Evolutionary conservation across 2,888 invertebrate genomes (phyloP).

Genomic region (Byasa hedistus): DNA sequence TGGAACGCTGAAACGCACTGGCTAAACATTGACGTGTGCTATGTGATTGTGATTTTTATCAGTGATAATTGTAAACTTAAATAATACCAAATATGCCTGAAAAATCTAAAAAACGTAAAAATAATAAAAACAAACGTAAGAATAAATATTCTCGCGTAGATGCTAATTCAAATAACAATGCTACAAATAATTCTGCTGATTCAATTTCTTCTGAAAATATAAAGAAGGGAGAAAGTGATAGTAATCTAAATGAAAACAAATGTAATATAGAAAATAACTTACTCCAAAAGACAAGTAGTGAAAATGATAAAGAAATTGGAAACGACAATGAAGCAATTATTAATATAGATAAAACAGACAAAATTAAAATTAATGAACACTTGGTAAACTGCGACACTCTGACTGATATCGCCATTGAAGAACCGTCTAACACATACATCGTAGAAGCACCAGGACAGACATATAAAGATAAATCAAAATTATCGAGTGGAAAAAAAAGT

Average conservation of each 20-base stretch:
- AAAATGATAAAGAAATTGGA: background rate
- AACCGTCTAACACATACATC: constrained; percentile 45
- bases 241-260: constrained; percentile 14
- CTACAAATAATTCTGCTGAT: constrained; percentile 44
- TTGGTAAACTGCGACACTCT: background rate
- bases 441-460: constrained; percentile 71
- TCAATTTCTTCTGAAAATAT: constrained; percentile 27
- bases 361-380: background rate
- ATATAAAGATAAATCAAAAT: constrained; percentile 53
- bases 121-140: constrained; percentile 73
- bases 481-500: constrained; percentile 60
- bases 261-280: constrained; percentile 23
- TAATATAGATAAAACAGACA: background rate
- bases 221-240: constrained; percentile 28
- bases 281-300: background rate
- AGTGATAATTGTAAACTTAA: constrained; percentile 65
- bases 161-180: constrained; percentile 46
- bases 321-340: background rate
- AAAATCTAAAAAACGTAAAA: constrained; percentile 67
- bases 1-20: constrained; percentile 50
- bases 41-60: constrained; percentile 59
- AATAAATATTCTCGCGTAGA: constrained; percentile 60
- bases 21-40: constrained; percentile 53
- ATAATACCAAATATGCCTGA: constrained; percentile 69
- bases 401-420: background rate